phyloP scores from a whole-genome alignment of 2,888 invertebrate genomes.

The Miltochrista miniata region DNA sequence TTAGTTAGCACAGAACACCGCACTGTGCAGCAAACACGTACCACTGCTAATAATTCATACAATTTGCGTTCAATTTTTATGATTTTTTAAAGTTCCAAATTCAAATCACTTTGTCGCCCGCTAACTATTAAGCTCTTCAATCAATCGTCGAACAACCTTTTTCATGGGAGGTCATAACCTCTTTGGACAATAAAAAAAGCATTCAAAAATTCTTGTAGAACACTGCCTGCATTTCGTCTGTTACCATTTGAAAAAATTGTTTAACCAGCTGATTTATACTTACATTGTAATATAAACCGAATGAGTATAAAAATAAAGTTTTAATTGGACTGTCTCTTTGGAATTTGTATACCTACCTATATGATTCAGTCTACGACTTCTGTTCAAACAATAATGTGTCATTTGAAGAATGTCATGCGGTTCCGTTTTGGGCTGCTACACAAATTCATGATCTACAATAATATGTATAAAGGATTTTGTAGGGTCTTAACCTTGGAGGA shows the following conservation, averaged over 20 bases:
- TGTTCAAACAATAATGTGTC: conserved; percentile 27
- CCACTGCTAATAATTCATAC: no score
- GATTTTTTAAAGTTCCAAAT: no score
- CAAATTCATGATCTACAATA: background rate
- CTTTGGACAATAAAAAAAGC: background rate
- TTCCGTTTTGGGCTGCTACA: conserved; percentile 1
- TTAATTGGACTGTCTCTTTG: background rate
- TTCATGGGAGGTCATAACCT: background rate
- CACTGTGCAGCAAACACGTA: no score
- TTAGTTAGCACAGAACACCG: no score
- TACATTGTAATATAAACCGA: conserved; percentile 9
- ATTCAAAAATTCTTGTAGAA: background rate
- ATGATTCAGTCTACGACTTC: conserved; percentile 22
- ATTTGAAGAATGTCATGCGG: conserved; percentile 16
- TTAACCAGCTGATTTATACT: conserved; percentile 33
- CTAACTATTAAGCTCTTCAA: no score
- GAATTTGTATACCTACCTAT: conserved; percentile 13
- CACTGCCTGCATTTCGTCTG: conserved; percentile 10
- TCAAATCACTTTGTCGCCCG: no score
- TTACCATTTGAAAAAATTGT: conserved; percentile 16
- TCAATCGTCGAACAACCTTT: no score
- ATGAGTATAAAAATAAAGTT: background rate
- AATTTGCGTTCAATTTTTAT: no score
- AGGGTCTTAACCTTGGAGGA: no score
- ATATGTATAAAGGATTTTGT: background rate